These are phyloP conservation scores for Phorcus lineatus DNA, from an alignment of 2,888 invertebrate genomes.

Conservation along the genomic window DNA sequence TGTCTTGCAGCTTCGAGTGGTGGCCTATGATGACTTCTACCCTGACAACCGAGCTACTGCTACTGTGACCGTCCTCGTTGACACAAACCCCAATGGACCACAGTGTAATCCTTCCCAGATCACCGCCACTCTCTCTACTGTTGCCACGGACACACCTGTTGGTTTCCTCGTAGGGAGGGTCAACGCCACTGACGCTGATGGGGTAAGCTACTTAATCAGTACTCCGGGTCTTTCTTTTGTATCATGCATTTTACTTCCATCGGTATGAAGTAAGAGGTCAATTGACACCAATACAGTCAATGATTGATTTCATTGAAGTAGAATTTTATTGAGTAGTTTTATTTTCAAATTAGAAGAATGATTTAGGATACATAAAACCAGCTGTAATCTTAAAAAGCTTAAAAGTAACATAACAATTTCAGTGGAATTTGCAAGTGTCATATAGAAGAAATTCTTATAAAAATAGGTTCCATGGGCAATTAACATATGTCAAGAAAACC, in stretches of 20 bases:
- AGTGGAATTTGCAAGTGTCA: too few relatives aligned
- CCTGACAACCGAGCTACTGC: constrained; percentile 41
- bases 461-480: too few relatives aligned
- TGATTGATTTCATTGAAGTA: too few relatives aligned
- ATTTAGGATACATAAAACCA: too few relatives aligned
- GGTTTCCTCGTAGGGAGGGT: constrained; percentile 45
- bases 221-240: too few relatives aligned
- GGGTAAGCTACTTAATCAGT: constrained; percentile 47
- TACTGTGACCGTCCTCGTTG: constrained; percentile 39
- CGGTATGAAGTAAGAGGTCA: neutral
- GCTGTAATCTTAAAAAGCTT: too few relatives aligned
- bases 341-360: too few relatives aligned
- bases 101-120: constrained; percentile 37
- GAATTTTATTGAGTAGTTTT: too few relatives aligned
- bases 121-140: neutral
- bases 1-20: constrained; percentile 44
- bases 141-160: constrained; percentile 42
- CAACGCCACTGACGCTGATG: constrained; percentile 57
- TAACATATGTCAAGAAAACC: too few relatives aligned
- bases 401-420: too few relatives aligned
- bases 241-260: neutral
- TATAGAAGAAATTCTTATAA: too few relatives aligned
- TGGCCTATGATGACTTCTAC: constrained; percentile 48
- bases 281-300: too few relatives aligned
- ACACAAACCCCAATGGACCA: constrained; percentile 47